These are phyloP conservation scores for Sebastes trivittatus DNA, from an alignment of 2,797 vertebrate species.

Conservation along the genomic window DNA sequence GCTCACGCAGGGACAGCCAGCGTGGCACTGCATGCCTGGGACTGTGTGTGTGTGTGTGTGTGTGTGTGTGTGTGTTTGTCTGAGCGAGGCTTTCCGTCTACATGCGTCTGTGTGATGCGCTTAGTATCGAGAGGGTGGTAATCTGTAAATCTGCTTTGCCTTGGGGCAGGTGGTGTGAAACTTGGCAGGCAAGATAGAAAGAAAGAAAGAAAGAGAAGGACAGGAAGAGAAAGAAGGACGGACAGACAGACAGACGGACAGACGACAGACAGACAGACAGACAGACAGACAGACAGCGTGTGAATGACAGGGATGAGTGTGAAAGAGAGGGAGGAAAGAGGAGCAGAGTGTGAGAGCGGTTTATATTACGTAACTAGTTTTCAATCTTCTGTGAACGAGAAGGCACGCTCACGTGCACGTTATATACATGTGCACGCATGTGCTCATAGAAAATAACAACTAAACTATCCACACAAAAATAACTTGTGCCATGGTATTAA, in stretches of 20 bases:
- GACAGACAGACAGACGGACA: conserved; percentile 1
- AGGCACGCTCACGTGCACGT: conserved; percentile 20
- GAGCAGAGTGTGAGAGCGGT: conserved; percentile 30
- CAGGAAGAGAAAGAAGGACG: not conserved
- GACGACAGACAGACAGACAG: not conserved
- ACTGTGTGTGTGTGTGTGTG: not conserved
- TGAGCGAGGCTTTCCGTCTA: conserved; percentile 47
- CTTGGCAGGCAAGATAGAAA: conserved; percentile 59
- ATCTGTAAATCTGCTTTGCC: conserved; percentile 85
- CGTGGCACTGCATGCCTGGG: conserved; percentile 21
- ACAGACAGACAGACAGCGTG: conserved; percentile 9
- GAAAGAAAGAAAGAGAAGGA: conserved; percentile 15
- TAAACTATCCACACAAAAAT: not conserved
- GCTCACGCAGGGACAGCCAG: conserved; percentile 48
- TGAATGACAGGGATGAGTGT: conserved; percentile 62
- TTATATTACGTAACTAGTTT: conserved; percentile 75
- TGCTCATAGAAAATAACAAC: not conserved
- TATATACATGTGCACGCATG: not conserved
- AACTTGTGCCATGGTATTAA: not conserved
- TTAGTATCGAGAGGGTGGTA: conserved; percentile 77
- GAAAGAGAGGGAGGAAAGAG: conserved; percentile 48
- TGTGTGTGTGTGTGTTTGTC: not conserved
- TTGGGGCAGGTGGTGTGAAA: conserved; percentile 78
- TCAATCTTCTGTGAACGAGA: conserved; percentile 60
- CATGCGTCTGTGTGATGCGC: conserved; percentile 68